Percentiles rank a stretch among this genome's conserved stretches.
phyloP scores from a whole-genome alignment of 2,888 invertebrate genomes.

The Podotricha telesiphe region DNA sequence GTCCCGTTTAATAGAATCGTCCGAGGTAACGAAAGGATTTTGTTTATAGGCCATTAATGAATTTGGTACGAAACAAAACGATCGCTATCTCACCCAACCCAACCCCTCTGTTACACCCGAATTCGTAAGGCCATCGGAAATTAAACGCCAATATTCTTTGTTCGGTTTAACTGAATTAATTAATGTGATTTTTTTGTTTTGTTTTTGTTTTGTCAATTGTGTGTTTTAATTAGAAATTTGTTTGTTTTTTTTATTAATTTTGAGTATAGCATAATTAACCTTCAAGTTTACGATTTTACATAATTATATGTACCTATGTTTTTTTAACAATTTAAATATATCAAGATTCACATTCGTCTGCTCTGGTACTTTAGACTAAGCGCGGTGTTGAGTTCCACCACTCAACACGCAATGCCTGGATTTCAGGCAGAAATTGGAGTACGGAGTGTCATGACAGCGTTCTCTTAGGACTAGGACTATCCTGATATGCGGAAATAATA shows the following conservation, averaged over 20 bases:
- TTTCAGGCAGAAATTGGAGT: too few species aligned
- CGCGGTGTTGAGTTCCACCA: too few species aligned
- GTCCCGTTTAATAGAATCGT: slow-evolving; percentile 50
- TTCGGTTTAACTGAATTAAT: slow-evolving; percentile 25
- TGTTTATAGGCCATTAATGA: slow-evolving; percentile 72
- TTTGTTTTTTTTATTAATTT: not conserved
- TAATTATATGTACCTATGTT: too few species aligned
- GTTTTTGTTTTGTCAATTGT: not conserved
- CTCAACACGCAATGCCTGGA: too few species aligned
- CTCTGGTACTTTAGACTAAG: too few species aligned
- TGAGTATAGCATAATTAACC: too few species aligned
- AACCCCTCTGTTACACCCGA: slow-evolving; percentile 61
- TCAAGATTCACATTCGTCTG: too few species aligned
- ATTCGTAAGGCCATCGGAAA: slow-evolving; percentile 62
- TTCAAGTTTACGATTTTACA: too few species aligned
- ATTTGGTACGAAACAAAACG: slow-evolving; percentile 57
- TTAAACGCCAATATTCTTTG: slow-evolving; percentile 53
- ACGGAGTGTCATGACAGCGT: too few species aligned
- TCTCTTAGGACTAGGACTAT: too few species aligned
- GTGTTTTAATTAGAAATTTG: not conserved
- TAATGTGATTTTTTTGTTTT: slow-evolving; percentile 12
- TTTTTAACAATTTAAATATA: too few species aligned
- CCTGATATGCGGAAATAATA: too few species aligned
- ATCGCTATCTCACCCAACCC: slow-evolving; percentile 45
- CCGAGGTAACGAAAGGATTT: slow-evolving; percentile 58